Conservation (phyloP, 2,797 vertebrate genomes). For the Myripristis murdjan region DNA sequence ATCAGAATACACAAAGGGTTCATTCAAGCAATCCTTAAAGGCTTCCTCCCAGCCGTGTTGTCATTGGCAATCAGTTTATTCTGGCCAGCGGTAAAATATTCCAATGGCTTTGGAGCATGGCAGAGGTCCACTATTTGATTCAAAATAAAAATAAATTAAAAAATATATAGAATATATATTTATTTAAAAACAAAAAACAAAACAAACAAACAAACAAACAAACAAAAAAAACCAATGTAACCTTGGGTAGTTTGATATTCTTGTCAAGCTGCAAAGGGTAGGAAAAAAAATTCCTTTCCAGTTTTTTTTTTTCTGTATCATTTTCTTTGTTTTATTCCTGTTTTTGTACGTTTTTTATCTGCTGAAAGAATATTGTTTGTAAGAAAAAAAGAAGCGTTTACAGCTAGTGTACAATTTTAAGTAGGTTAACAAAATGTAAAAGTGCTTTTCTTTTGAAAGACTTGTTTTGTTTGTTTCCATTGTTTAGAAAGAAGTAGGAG, state of each 20-base stretch:
- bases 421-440: slow-evolving; percentile 85
- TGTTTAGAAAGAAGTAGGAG: slow-evolving; percentile 92
- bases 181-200: slow-evolving; percentile 58
- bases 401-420: slow-evolving; percentile 73
- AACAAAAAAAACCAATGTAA: slow-evolving; percentile 22
- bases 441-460: slow-evolving; percentile 83
- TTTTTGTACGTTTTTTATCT: slow-evolving; percentile 46
- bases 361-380: slow-evolving; percentile 61
- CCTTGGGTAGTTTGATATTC: slow-evolving; percentile 48
- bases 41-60: slow-evolving; percentile 40
- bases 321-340: slow-evolving; percentile 40
- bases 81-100: slow-evolving; percentile 46
- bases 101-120: slow-evolving; percentile 71
- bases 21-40: slow-evolving; percentile 35
- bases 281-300: slow-evolving; percentile 42
- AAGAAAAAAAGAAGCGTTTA: slow-evolving; percentile 71
- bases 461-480: slow-evolving; percentile 74
- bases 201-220: too few species aligned
- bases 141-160: slow-evolving; percentile 69
- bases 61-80: slow-evolving; percentile 44
- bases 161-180: slow-evolving; percentile 72
- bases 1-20: slow-evolving; percentile 53
- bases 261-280: slow-evolving; percentile 66
- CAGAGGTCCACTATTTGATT: slow-evolving; percentile 68
- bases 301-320: slow-evolving; percentile 32